Percentiles rank a stretch among this genome's conserved stretches.
Evolutionary conservation across 2,888 invertebrate genomes (phyloP).

Genomic region (Alcis repandata): DNA sequence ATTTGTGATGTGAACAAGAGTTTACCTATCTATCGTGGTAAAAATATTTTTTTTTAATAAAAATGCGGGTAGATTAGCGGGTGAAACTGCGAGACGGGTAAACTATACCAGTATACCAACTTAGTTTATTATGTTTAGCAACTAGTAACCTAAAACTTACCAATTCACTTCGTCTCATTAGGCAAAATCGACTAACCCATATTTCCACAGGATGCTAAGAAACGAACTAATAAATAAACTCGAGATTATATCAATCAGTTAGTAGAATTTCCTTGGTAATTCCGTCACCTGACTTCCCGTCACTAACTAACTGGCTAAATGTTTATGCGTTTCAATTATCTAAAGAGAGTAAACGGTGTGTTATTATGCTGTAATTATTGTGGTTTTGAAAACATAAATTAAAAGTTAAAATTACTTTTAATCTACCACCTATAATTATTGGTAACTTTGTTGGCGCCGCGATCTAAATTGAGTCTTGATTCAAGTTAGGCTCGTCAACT

Average conservation of each 20-base stretch:
- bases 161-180: background rate
- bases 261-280: conserved; percentile 18
- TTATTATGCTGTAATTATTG: background rate
- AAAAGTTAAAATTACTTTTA: too few species aligned
- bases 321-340: conserved; percentile 25
- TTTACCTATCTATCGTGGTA: too few species aligned
- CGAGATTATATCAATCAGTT: conserved; percentile 27
- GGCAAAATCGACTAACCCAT: conserved; percentile 12
- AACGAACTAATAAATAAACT: conserved; percentile 26
- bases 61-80: too few species aligned
- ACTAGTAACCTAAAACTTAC: background rate
- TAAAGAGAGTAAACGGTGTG: conserved; percentile 2
- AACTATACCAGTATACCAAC: background rate
- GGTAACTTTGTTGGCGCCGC: too few species aligned
- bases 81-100: too few species aligned
- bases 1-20: too few species aligned
- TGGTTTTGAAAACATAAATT: background rate
- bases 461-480: too few species aligned
- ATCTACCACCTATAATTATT: too few species aligned
- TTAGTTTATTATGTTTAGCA: too few species aligned
- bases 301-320: conserved; percentile 19
- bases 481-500: too few species aligned
- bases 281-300: conserved; percentile 35
- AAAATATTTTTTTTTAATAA: too few species aligned
- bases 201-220: conserved; percentile 32